Evolutionary conservation across 1,140 invertebrate species (phyloP).

Genomic region (Elysia chlorotica): DNA sequence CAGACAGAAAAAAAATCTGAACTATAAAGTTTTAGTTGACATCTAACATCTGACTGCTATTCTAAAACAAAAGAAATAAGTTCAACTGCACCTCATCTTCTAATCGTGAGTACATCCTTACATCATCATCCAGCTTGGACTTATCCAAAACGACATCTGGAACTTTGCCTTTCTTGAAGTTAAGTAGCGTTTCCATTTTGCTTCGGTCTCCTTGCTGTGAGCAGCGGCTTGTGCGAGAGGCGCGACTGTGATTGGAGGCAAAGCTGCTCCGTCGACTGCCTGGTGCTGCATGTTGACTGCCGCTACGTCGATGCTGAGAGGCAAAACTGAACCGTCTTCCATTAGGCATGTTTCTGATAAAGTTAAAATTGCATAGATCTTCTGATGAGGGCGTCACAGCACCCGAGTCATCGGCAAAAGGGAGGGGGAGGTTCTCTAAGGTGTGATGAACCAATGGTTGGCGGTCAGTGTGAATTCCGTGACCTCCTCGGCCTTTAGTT

Average conservation of each 20-base stretch:
- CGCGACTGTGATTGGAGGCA: constrained; percentile 46
- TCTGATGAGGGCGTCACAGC: constrained; percentile 98
- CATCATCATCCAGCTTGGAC: constrained; percentile 51
- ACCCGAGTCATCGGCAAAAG: constrained; percentile 96
- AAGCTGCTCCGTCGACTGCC: constrained; percentile 49
- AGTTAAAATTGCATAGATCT: constrained; percentile 67
- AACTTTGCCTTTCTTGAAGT: constrained; percentile 42
- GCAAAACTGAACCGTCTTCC: constrained; percentile 44
- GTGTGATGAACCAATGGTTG: constrained; percentile 93
- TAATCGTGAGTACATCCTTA: no score
- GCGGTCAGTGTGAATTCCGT: constrained; percentile 69
- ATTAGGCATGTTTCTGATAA: constrained; percentile 44
- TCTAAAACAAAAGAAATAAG: no score
- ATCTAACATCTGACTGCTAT: no score
- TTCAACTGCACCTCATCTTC: no score
- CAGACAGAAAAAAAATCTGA: no score
- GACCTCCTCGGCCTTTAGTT: constrained; percentile 4
- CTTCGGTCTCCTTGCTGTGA: constrained; percentile 35
- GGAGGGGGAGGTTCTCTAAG: constrained; percentile 93
- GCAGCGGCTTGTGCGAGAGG: constrained; percentile 40
- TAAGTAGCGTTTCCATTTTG: constrained; percentile 40
- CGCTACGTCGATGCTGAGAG: constrained; percentile 29
- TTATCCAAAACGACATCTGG: constrained; percentile 55
- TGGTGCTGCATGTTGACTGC: constrained; percentile 24
- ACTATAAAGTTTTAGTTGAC: no score